Evolutionary conservation across 2,113 vertebrate genomes (phyloP), one percentile per base, ranked within the genome.

Genomic region (Corvus hawaiiensis): DNA sequence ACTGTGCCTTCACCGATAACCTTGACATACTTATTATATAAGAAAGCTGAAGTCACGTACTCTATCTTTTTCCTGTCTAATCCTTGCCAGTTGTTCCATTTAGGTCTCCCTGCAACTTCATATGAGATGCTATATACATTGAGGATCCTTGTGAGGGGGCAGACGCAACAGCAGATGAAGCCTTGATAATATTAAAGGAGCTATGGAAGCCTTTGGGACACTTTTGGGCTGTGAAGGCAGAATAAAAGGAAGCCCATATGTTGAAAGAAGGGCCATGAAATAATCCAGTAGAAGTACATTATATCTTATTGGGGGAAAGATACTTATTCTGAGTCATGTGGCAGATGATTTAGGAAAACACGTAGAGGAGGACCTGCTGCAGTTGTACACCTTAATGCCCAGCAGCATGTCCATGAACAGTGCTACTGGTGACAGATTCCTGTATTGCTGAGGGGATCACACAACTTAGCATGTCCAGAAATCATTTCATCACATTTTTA

Each of bases 121-220:
- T 59, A 35, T 2, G 17, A 55, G 84, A 35, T 37, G 56, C 15
- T 59, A 0, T 6, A 2, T 41, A 11, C 28, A 4, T 13, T 21
- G 37, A 64, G 49, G 68, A 46, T 26, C 49, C 75, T 33, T n/a
- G 30, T 17, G 28, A 28, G 7, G 35, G 17, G 20, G 6, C 35
- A 75, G 24, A 10, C 41, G 67, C 20, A n/a, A 15, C 3, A 73
- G 52, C 49, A 71, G 61, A 10, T 44, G 26, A 90, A 39, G 30
- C 10, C 4, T 55, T 80, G 8, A 15, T 37, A 37, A 69, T 58
- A 33, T 27, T 39, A 39, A 76, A 16, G n/a, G 51, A 83, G 14
- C 28, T 27, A 0, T 27, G 17, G 76, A 74, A 66, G 18, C 10
- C 10, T 13, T 37, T 56, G 51, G 13, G 14, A 7, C 0, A 2